These are phyloP conservation scores for Pangasius djambal DNA, from an alignment of 2,797 vertebrate genomes.

Conservation along the genomic window DNA sequence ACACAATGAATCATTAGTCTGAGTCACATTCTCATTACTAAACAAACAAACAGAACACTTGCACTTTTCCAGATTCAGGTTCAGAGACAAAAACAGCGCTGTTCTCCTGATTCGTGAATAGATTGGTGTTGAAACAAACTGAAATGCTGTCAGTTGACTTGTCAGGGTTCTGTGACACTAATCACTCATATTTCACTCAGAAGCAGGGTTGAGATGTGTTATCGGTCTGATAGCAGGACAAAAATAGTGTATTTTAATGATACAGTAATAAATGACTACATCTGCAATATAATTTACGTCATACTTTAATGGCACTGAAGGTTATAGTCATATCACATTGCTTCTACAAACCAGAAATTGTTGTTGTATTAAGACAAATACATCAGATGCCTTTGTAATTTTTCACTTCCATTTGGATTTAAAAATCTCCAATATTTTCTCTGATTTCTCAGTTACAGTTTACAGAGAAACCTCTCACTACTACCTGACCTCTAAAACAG, in stretches of 20 bases:
- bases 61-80: neutral
- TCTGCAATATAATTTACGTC: neutral
- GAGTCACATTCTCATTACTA: conserved; percentile 5
- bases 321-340: neutral
- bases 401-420: neutral
- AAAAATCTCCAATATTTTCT: neutral
- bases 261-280: neutral
- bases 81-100: neutral
- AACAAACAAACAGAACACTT: neutral
- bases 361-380: neutral
- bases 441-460: neutral
- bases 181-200: neutral
- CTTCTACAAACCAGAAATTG: neutral
- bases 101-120: neutral
- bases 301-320: neutral
- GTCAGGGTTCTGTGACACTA: neutral
- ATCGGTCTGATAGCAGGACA: neutral
- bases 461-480: neutral
- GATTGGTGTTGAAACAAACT: neutral
- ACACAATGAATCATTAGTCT: conserved; percentile 4
- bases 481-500: neutral
- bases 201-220: neutral
- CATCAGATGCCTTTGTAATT: neutral
- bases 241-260: neutral
- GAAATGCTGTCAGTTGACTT: neutral